These are phyloP conservation scores for Sylvietta virens DNA, from an alignment of 2,113 vertebrate genomes.

Conservation along the genomic window DNA sequence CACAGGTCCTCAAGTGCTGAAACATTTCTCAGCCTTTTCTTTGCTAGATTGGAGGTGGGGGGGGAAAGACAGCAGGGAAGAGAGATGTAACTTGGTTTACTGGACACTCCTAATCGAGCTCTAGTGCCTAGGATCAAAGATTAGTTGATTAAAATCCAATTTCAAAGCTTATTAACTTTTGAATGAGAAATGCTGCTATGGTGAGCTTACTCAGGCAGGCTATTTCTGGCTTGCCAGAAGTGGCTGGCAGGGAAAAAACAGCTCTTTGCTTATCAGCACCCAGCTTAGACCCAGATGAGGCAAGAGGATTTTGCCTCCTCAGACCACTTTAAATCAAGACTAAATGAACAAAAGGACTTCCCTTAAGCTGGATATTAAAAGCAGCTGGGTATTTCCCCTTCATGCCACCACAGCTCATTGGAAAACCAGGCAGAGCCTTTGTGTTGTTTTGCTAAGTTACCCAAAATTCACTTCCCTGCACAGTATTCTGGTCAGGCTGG, in stretches of 20 bases:
- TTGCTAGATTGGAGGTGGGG: background rate
- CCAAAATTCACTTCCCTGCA: background rate
- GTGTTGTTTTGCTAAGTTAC: background rate
- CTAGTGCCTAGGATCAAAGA: constrained; percentile 45
- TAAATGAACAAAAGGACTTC: background rate
- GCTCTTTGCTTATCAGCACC: background rate
- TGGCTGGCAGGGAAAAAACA: background rate
- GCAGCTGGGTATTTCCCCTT: background rate
- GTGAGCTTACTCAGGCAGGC: constrained; percentile 8
- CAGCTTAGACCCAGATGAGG: background rate
- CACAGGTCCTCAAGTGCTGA: background rate
- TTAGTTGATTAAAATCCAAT: constrained; percentile 69
- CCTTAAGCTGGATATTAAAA: background rate
- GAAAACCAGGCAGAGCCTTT: background rate
- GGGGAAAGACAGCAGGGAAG: background rate
- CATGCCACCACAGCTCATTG: background rate
- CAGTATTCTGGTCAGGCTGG: background rate
- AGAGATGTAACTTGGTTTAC: constrained; percentile 49
- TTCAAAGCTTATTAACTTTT: constrained; percentile 70
- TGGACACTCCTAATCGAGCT: constrained; percentile 27
- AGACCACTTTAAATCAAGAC: background rate
- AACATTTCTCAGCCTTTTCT: background rate
- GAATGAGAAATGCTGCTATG: constrained; percentile 60
- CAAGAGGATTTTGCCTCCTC: background rate
- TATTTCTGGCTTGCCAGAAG: constrained; percentile 53